phyloP scores from a whole-genome alignment of 2,113 vertebrate genomes.

The Onychostoma macrolepis region DNA sequence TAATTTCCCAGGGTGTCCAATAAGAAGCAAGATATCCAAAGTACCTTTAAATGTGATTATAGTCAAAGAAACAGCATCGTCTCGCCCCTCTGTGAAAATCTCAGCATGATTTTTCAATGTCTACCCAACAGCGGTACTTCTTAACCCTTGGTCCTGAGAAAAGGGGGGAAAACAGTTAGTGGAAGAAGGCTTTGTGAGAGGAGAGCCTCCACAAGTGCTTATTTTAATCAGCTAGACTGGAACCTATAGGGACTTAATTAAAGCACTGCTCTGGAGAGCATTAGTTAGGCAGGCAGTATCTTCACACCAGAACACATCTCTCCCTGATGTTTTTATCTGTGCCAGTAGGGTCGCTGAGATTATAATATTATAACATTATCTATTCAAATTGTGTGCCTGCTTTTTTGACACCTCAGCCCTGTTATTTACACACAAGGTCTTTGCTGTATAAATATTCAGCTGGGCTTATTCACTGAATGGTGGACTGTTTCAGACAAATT shows the following conservation, averaged over 20 bases:
- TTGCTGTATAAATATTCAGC: slow-evolving; percentile 50
- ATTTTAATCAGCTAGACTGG: slow-evolving; percentile 73
- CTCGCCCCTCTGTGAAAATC: slow-evolving; percentile 43
- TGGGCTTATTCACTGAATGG: slow-evolving; percentile 28
- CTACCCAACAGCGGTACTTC: slow-evolving; percentile 35
- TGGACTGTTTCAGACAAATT: slow-evolving; percentile 21
- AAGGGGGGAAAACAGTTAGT: neutral
- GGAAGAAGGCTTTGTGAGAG: slow-evolving; percentile 33
- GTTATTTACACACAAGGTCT: slow-evolving; percentile 42
- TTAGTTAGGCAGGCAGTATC: slow-evolving; percentile 63
- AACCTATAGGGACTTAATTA: slow-evolving; percentile 80
- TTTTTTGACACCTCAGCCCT: slow-evolving; percentile 43
- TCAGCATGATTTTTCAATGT: slow-evolving; percentile 52
- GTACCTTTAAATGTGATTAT: slow-evolving; percentile 52
- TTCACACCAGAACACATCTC: slow-evolving; percentile 59
- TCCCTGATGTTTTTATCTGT: slow-evolving; percentile 59
- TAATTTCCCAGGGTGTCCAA: slow-evolving; percentile 40
- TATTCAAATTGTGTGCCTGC: slow-evolving; percentile 47
- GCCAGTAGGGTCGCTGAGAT: slow-evolving; percentile 48
- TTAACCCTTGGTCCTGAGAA: slow-evolving; percentile 45
- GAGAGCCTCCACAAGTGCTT: slow-evolving; percentile 64
- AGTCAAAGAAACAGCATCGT: slow-evolving; percentile 14
- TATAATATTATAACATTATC: slow-evolving; percentile 58
- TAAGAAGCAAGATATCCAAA: slow-evolving; percentile 49
- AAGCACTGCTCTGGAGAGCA: slow-evolving; percentile 71